Conservation (phyloP, 2,888 invertebrate species). For the Sisyra nigra region DNA sequence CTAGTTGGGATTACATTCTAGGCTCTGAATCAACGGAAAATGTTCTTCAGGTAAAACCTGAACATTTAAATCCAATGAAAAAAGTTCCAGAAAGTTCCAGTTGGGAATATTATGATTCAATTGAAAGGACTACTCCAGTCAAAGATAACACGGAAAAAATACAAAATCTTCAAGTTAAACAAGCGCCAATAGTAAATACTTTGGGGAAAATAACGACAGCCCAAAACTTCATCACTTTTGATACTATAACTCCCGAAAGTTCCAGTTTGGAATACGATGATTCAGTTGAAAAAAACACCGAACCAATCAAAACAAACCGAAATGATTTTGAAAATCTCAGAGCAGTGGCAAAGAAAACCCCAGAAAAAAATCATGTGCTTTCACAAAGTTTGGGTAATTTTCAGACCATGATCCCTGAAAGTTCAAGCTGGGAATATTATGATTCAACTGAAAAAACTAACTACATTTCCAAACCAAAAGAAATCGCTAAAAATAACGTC, state of each 20-base stretch:
- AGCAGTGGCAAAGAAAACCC: neutral
- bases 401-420: neutral
- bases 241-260: neutral
- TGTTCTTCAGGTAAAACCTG: too few relatives aligned
- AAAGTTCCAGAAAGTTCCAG: neutral
- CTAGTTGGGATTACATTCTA: neutral
- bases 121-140: too few relatives aligned
- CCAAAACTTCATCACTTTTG: too few relatives aligned
- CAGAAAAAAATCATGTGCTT: too few relatives aligned
- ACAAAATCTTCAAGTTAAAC: too few relatives aligned
- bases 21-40: neutral
- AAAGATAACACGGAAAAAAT: too few relatives aligned
- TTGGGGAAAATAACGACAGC: too few relatives aligned
- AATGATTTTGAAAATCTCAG: neutral
- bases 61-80: too few relatives aligned
- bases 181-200: too few relatives aligned
- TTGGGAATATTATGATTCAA: conserved; percentile 5
- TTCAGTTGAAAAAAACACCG: neutral
- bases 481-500: too few relatives aligned
- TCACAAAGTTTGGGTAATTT: neutral
- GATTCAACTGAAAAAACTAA: neutral
- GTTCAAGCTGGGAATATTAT: neutral
- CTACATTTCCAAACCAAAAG: too few relatives aligned
- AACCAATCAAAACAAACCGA: neutral
- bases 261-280: neutral